A percentile compares a stretch with the other conserved stretches of the same genome.
Conservation (phyloP, 2,888 invertebrate genomes). For the Psylliodes chrysocephalus region DNA sequence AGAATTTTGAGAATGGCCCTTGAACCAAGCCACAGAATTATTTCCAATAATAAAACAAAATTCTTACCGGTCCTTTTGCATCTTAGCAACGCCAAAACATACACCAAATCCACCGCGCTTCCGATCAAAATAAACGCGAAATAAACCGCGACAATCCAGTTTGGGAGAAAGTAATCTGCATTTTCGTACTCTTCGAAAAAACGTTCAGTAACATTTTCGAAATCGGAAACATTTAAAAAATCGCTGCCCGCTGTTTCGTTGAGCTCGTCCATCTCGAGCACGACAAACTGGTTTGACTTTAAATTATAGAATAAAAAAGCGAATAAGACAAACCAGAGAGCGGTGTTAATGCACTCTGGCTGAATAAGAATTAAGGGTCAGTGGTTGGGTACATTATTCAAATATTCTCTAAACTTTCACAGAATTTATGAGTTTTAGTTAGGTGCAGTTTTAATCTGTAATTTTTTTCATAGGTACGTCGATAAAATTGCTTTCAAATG, state of each 20-base stretch:
- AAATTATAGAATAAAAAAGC: constrained; percentile 31
- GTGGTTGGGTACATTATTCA: not conserved
- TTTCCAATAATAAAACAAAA: too few species aligned
- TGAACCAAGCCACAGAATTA: too few species aligned
- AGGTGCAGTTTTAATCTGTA: too few species aligned
- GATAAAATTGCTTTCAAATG: too few species aligned
- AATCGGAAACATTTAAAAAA: not conserved
- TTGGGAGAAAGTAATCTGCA: constrained; percentile 29
- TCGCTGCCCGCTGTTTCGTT: constrained; percentile 6
- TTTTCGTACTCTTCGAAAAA: constrained; percentile 24
- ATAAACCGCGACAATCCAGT: constrained; percentile 52
- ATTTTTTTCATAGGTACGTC: too few species aligned
- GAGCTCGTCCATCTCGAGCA: constrained; percentile 21
- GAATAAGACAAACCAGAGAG: constrained; percentile 29
- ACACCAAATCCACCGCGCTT: constrained; percentile 49
- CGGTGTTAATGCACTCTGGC: constrained; percentile 35
- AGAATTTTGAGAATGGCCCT: too few species aligned
- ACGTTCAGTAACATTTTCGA: constrained; percentile 21
- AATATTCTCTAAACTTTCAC: too few species aligned
- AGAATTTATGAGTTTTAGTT: too few species aligned
- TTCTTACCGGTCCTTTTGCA: constrained; percentile 67
- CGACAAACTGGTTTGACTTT: constrained; percentile 27
- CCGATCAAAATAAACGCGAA: constrained; percentile 51
- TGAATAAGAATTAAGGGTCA: constrained; percentile 4
- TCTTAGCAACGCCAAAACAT: constrained; percentile 62